Evolutionary conservation across 2,888 invertebrate genomes (phyloP), one percentile per base, ranked within the genome.

Genomic region (Suillia variegata): DNA sequence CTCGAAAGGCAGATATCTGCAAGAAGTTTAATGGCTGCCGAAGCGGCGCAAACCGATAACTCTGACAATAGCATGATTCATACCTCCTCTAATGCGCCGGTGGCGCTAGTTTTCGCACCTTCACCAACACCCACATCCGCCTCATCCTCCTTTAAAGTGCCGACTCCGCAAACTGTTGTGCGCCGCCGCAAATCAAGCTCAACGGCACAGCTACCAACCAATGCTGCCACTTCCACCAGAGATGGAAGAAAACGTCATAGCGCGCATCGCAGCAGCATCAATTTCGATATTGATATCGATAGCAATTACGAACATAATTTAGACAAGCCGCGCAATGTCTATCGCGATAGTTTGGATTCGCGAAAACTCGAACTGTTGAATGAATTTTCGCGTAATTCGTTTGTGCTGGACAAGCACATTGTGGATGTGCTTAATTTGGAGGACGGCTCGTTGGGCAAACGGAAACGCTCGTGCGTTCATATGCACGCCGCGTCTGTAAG

Each of bases 331-430:
- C 80, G 80, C 55, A 82, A 82, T 66, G 71, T 82, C 4, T 82
- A 80, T 61, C 77, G 82, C 10, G 80, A 81, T 60, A 82, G 82
- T 63, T 73, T 82, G 56, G 81, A 81, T 54, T 80, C 78, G 53
- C 73, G 78, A 20, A 82, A 78, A 34, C 66, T 82, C 22, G 75
- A 79, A 38, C 65, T 77, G 21, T 61, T 82, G 20, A 82, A 80
- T 65, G 74, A 79, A 20, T 68, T 78, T 15, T 76, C 78, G 34
- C 73, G 80, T 6, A 77, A 78, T 58, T 81, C 82, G 12, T 79
- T 74, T 51, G 70, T 73, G 17, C 68, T 70, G 56, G 76, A 79
- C 45, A 74, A 74, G 61, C 42, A 67, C 59, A 62, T 77, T 31
- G 69, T 74, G 49, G 79, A 80, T 53, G 78, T 75, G 1, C 71